Conservation (phyloP, 2,113 vertebrate genomes). For the Lampris megalopsis region DNA sequence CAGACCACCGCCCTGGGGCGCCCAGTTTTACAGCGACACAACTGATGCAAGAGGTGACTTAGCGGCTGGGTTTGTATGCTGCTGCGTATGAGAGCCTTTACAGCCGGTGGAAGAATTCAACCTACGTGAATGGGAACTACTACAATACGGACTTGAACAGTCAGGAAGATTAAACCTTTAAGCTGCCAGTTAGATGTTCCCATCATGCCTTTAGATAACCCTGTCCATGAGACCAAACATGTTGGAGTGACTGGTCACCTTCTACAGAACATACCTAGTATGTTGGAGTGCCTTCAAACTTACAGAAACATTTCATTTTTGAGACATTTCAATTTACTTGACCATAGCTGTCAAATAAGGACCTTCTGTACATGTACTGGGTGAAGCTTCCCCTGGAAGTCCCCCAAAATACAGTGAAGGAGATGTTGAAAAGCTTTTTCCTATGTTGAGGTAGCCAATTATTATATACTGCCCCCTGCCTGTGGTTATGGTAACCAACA, state of each 20-base stretch:
- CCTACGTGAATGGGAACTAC: not conserved
- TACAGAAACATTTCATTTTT: not conserved
- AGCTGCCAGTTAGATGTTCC: conserved; percentile 37
- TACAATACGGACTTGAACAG: not conserved
- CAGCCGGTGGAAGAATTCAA: too few species aligned
- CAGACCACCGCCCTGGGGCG: conserved; percentile 40
- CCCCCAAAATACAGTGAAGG: conserved; percentile 10
- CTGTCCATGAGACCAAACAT: not conserved
- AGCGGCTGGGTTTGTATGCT: not conserved
- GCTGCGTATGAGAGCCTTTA: too few species aligned
- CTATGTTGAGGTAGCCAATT: conserved; percentile 27
- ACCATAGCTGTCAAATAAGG: conserved; percentile 2
- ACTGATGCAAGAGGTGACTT: not conserved
- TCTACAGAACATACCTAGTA: not conserved
- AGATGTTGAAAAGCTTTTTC: conserved; percentile 35
- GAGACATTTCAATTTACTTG: not conserved
- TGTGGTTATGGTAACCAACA: conserved; percentile 25
- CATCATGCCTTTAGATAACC: not conserved
- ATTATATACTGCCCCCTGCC: conserved; percentile 67
- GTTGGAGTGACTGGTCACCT: not conserved
- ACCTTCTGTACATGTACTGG: conserved; percentile 11
- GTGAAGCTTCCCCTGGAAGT: conserved; percentile 12
- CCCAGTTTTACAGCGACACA: conserved; percentile 22
- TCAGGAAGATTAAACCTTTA: conserved; percentile 5
- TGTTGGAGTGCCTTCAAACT: not conserved